These are phyloP conservation scores for Pantherophis guttatus DNA, from an alignment of 2,113 vertebrate species.

Conservation along the genomic window DNA sequence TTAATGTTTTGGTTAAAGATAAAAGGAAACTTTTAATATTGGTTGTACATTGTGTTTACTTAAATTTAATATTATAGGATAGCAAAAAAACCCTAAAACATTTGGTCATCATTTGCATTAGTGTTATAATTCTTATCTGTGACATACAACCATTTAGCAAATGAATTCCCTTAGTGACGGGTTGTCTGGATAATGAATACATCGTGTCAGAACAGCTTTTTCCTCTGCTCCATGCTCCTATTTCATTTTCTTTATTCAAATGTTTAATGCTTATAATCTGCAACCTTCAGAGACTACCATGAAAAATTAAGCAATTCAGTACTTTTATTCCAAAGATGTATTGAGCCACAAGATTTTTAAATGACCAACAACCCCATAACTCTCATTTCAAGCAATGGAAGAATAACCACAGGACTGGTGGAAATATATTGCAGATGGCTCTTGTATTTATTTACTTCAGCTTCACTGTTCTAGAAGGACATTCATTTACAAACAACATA, in stretches of 20 bases:
- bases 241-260: neutral
- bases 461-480: neutral
- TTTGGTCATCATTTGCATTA: neutral
- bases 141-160: neutral
- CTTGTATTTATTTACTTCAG: slow-evolving; percentile 18
- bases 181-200: neutral
- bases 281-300: neutral
- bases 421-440: slow-evolving; percentile 22
- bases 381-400: slow-evolving; percentile 29
- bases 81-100: neutral
- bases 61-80: slow-evolving; percentile 2
- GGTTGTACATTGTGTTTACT: neutral
- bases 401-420: neutral
- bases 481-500: slow-evolving; percentile 34
- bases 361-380: slow-evolving; percentile 6
- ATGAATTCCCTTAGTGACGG: neutral
- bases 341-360: slow-evolving; percentile 37
- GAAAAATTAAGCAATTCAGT: slow-evolving; percentile 12
- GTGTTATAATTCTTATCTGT: slow-evolving; percentile 13
- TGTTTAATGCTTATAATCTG: neutral
- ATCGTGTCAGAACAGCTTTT: neutral
- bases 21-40: neutral
- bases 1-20: neutral
- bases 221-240: neutral
- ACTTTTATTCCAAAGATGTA: neutral